Conservation (phyloP, 2,113 vertebrate genomes). For the Rhabdornis inornatus region DNA sequence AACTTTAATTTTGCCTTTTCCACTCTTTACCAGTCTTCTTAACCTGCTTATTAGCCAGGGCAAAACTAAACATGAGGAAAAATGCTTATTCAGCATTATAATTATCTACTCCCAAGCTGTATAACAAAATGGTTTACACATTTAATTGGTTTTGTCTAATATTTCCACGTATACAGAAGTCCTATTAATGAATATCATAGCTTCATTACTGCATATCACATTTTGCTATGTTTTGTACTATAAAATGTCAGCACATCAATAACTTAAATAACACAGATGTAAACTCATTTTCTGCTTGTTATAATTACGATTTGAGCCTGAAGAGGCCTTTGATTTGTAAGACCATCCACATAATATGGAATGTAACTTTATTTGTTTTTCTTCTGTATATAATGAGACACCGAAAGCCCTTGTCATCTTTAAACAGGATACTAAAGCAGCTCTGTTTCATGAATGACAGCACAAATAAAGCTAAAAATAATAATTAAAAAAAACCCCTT, state of each 20-base stretch:
- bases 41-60: conserved; percentile 13
- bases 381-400: conserved; percentile 70
- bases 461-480: conserved; percentile 79
- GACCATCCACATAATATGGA: conserved; percentile 75
- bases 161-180: conserved; percentile 39
- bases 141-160: conserved; percentile 48
- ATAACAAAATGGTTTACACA: conserved; percentile 51
- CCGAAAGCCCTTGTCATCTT: conserved; percentile 73
- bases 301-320: conserved; percentile 40
- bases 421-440: conserved; percentile 73
- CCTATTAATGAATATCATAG: conserved; percentile 37
- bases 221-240: conserved; percentile 26
- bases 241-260: conserved; percentile 45
- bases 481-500: conserved; percentile 51
- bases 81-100: conserved; percentile 57
- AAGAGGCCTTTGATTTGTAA: conserved; percentile 52
- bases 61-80: conserved; percentile 36
- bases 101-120: conserved; percentile 50
- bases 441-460: conserved; percentile 75
- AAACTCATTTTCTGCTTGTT: conserved; percentile 50
- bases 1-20: conserved; percentile 32
- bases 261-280: conserved; percentile 63
- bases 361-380: conserved; percentile 74
- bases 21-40: neutral
- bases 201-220: conserved; percentile 44